Percentiles rank a stretch among this genome's conserved stretches.
Conservation (phyloP, 2,113 vertebrate species). For the Cryptomyrus ogoouensis region DNA sequence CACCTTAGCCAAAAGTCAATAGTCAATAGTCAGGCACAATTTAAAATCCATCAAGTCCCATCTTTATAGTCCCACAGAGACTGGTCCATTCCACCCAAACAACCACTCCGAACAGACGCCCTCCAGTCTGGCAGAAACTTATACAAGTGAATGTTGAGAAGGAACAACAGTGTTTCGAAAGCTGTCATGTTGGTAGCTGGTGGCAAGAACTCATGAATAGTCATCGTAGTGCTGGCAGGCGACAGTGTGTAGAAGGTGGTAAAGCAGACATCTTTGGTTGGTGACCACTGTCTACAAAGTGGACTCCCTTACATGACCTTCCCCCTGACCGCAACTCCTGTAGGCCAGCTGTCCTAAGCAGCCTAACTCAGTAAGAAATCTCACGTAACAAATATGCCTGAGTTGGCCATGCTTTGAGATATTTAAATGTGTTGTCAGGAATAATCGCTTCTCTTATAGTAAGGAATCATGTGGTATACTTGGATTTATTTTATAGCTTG, state of each 20-base stretch:
- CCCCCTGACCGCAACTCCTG: no score
- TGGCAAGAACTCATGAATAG: not conserved
- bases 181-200: not conserved
- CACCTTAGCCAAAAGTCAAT: not conserved
- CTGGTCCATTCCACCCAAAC: not conserved
- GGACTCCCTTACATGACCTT: not conserved
- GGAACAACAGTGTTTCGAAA: not conserved
- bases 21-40: not conserved
- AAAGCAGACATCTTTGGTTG: not conserved
- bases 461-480: not conserved
- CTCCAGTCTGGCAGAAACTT: not conserved
- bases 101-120: not conserved
- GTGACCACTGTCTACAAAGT: not conserved
- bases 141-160: not conserved
- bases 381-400: not conserved
- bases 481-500: not conserved
- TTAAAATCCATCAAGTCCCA: not conserved
- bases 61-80: not conserved
- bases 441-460: not conserved
- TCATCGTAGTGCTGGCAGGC: not conserved
- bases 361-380: not conserved
- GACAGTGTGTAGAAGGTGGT: not conserved
- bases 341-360: not conserved
- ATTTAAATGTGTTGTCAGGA: not conserved
- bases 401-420: not conserved